Evolutionary conservation across 2,113 vertebrate genomes (phyloP).

Genomic region (Tauraco erythrolophus): DNA sequence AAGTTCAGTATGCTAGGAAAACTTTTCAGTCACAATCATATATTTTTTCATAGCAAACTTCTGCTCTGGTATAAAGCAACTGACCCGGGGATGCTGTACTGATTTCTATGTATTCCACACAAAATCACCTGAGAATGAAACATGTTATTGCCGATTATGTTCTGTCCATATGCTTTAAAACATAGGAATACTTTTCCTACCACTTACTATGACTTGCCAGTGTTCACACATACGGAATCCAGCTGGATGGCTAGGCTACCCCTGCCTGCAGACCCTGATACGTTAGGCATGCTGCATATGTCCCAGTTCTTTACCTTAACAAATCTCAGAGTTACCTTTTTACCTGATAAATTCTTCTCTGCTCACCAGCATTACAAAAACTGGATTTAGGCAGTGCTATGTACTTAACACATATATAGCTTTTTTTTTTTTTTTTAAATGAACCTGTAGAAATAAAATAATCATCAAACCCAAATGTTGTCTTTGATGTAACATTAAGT

Average conservation of each 20-base stretch:
- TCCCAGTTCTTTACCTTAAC: not conserved
- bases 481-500: not conserved
- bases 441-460: not conserved
- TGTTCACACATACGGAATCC: not conserved
- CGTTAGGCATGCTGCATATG: not conserved
- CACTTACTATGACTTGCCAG: not conserved
- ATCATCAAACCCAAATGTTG: not conserved
- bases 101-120: not conserved
- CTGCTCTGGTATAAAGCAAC: not conserved
- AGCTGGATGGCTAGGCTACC: not conserved
- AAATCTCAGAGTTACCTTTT: not conserved
- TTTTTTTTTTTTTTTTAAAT: not conserved
- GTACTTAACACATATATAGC: not conserved
- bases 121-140: not conserved
- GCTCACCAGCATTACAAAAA: not conserved
- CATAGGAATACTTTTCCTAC: not conserved
- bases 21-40: not conserved
- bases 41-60: not conserved
- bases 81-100: not conserved
- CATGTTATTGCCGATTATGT: not conserved
- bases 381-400: not conserved
- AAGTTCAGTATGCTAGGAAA: not conserved
- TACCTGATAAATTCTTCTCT: not conserved
- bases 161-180: not conserved
- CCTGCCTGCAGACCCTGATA: not conserved